Percentiles rank a stretch among this genome's conserved stretches.
These are phyloP conservation scores for Cerastoderma edule DNA, from an alignment of 2,888 invertebrate genomes.

Conservation along the genomic window DNA sequence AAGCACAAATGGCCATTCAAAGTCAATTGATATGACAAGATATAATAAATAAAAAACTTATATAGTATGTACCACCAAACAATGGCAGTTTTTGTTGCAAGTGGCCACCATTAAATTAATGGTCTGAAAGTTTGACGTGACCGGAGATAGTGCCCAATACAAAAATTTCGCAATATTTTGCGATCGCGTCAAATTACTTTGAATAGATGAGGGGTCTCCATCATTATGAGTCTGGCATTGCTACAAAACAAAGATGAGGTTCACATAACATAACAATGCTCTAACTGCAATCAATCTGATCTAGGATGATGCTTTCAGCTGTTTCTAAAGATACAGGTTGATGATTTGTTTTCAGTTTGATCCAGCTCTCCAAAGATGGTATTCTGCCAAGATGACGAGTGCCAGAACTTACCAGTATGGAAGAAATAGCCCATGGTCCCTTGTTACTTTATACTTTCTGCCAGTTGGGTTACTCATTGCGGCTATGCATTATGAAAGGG, in stretches of 20 bases:
- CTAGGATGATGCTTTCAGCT: not conserved
- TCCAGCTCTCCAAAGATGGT: slow-evolving; percentile 50
- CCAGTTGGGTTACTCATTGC: not conserved
- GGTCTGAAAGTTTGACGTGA: no score
- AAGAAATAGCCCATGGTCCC: slow-evolving; percentile 1
- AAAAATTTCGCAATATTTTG: not conserved
- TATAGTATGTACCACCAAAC: no score
- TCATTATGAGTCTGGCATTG: not conserved
- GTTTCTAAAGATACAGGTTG: not conserved
- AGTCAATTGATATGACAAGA: no score
- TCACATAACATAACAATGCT: not conserved
- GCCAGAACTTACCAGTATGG: not conserved
- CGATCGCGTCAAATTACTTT: not conserved
- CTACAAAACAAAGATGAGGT: not conserved
- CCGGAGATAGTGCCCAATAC: no score
- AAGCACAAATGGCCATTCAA: no score
- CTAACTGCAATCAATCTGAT: not conserved
- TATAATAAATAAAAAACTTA: no score
- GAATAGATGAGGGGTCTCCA: not conserved
- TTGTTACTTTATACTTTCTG: not conserved
- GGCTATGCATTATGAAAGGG: not conserved
- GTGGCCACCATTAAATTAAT: no score
- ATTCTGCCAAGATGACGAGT: slow-evolving; percentile 31
- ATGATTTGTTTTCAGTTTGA: slow-evolving; percentile 48
- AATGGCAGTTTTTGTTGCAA: no score